Evolutionary conservation across 1,140 invertebrate genomes (phyloP).

Genomic region (Drosophila chauvacae): DNA sequence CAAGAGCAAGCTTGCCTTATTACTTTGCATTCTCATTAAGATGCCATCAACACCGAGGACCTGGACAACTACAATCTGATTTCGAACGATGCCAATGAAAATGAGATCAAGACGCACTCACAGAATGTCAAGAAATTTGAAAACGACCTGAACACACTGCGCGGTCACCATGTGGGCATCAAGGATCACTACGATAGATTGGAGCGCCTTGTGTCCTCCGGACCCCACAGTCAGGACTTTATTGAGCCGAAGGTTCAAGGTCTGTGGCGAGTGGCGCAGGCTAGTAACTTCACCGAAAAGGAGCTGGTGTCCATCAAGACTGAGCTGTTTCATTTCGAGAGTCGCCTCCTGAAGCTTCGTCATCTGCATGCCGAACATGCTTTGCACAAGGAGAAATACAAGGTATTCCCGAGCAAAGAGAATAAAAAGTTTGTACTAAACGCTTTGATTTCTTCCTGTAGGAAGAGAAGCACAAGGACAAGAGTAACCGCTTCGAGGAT

Average conservation of each 20-base stretch:
- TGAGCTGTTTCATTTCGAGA: conserved; percentile 95
- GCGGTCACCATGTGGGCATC: conserved; percentile 91
- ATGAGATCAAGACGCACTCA: conserved; percentile 78
- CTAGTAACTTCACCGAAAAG: conserved; percentile 91
- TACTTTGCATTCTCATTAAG: conserved; percentile 45
- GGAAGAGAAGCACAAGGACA: conserved; percentile 87
- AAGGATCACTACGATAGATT: conserved; percentile 93
- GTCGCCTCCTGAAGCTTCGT: conserved; percentile 92
- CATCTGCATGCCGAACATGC: conserved; percentile 92
- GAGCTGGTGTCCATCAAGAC: conserved; percentile 94
- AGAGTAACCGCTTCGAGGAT: conserved; percentile 87
- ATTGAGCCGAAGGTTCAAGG: conserved; percentile 94
- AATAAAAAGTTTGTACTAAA: background rate
- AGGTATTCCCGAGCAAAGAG: conserved; percentile 71
- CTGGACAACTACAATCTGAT: conserved; percentile 87
- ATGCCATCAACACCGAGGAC: conserved; percentile 88
- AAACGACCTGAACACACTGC: conserved; percentile 89
- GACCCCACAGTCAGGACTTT: conserved; percentile 92
- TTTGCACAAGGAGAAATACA: conserved; percentile 87
- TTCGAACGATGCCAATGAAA: conserved; percentile 77
- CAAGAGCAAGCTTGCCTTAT: background rate
- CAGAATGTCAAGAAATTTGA: conserved; percentile 85
- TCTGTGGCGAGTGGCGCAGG: conserved; percentile 92
- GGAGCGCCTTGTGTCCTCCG: conserved; percentile 88
- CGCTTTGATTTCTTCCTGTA: conserved; percentile 62